These are phyloP conservation scores for Nycticebus coucang DNA, from an alignment of 2,113 vertebrate species.

Conservation along the genomic window DNA sequence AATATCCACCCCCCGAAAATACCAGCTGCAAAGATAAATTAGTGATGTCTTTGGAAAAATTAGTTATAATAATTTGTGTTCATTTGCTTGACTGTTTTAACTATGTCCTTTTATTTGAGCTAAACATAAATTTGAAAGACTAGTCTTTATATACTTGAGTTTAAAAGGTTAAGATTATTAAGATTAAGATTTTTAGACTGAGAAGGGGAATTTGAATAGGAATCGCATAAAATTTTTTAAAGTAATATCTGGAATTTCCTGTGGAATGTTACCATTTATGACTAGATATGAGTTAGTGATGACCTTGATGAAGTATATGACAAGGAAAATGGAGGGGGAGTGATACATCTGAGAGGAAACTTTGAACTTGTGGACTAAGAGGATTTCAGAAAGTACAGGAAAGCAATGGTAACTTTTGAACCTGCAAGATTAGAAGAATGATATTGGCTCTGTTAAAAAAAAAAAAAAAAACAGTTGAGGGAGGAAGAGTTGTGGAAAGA, in stretches of 20 bases:
- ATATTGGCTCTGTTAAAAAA: neutral
- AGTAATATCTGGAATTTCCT: neutral
- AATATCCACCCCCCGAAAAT: neutral
- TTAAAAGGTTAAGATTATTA: neutral
- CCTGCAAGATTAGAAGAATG: neutral
- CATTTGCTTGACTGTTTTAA: neutral
- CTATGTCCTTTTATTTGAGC: neutral
- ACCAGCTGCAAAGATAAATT: neutral
- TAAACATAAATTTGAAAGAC: conserved; percentile 3
- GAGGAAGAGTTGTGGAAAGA: neutral
- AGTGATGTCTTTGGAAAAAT: neutral
- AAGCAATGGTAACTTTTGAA: neutral
- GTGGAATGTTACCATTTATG: neutral
- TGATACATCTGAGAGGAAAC: neutral
- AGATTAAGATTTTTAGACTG: neutral
- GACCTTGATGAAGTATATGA: neutral
- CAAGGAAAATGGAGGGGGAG: neutral
- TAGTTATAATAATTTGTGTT: neutral
- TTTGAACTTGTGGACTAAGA: neutral
- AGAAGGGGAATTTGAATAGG: neutral
- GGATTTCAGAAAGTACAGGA: conserved; percentile 33
- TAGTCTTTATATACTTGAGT: neutral
- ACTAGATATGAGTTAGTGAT: neutral
- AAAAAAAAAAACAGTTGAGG: neutral
- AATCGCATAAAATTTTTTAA: neutral